Percentiles rank a stretch among this genome's conserved stretches.
Conservation (phyloP, 1,140 invertebrate genomes). For the Potamilus streckersoni region DNA sequence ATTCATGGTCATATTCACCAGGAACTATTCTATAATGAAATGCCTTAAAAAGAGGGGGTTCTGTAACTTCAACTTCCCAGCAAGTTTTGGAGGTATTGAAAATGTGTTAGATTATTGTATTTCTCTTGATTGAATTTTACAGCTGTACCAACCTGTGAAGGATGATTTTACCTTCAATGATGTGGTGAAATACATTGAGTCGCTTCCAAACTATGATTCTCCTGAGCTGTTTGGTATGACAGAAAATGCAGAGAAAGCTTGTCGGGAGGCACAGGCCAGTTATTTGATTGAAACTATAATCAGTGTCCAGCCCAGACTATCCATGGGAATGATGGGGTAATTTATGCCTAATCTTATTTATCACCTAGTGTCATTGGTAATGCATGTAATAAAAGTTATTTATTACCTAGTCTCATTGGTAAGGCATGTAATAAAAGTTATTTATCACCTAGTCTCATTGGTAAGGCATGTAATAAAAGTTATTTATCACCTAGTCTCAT, state of each 20-base stretch:
- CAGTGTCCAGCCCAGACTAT: conserved; percentile 61
- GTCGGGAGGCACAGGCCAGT: conserved; percentile 71
- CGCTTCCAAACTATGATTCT: conserved; percentile 81
- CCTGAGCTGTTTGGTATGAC: conserved; percentile 93
- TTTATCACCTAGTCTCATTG: no score
- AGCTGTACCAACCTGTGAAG: conserved; percentile 69
- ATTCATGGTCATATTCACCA: no score
- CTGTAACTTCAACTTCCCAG: no score
- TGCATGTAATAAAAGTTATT: no score
- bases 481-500: no score
- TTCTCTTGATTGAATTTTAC: conserved; percentile 5
- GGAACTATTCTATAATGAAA: no score
- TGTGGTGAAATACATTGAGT: conserved; percentile 76
- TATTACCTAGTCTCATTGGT: no score
- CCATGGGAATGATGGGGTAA: conserved; percentile 54
- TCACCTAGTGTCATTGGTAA: no score
- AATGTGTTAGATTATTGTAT: neutral
- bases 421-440: no score
- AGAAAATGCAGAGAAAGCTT: conserved; percentile 87
- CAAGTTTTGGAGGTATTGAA: no score
- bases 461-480: no score
- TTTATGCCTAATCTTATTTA: neutral
- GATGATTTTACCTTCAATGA: conserved; percentile 48
- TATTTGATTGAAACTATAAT: conserved; percentile 62
- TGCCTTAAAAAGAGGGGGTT: no score